These are phyloP conservation scores for Poliocrania exsul DNA, from an alignment of 2,797 vertebrate species.

Conservation along the genomic window DNA sequence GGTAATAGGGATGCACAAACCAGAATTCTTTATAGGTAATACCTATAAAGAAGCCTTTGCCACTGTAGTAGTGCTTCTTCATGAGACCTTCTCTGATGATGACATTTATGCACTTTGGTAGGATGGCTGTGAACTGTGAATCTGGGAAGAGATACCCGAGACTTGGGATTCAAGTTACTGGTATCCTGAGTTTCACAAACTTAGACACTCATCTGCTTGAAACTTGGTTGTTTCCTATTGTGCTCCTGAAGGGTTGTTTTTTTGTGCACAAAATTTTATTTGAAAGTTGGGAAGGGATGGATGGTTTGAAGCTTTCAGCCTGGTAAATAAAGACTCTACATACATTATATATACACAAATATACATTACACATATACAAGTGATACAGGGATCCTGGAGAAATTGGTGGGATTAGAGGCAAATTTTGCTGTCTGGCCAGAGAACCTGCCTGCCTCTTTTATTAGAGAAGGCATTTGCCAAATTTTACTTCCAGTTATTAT, in stretches of 20 bases:
- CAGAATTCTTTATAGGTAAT: background rate
- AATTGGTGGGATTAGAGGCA: background rate
- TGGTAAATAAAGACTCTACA: background rate
- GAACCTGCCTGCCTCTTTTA: background rate
- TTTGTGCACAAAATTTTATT: background rate
- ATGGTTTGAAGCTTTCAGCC: background rate
- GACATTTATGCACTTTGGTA: background rate
- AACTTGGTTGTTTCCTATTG: background rate
- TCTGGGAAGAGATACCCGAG: background rate
- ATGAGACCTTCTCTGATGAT: background rate
- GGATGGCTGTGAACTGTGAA: background rate
- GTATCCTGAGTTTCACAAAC: background rate
- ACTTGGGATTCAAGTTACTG: background rate
- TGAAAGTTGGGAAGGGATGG: background rate
- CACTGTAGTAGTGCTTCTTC: background rate
- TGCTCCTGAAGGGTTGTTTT: background rate
- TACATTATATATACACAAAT: background rate
- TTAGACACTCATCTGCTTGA: background rate
- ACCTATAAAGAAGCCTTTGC: background rate
- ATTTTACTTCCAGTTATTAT: background rate
- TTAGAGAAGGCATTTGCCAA: background rate
- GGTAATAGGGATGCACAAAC: background rate
- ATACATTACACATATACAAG: background rate
- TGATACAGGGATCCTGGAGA: background rate
- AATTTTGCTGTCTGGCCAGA: background rate